Evolutionary conservation across 2,113 vertebrate species (phyloP), one percentile per base, ranked within the genome.

Genomic region (Lynx canadensis): DNA sequence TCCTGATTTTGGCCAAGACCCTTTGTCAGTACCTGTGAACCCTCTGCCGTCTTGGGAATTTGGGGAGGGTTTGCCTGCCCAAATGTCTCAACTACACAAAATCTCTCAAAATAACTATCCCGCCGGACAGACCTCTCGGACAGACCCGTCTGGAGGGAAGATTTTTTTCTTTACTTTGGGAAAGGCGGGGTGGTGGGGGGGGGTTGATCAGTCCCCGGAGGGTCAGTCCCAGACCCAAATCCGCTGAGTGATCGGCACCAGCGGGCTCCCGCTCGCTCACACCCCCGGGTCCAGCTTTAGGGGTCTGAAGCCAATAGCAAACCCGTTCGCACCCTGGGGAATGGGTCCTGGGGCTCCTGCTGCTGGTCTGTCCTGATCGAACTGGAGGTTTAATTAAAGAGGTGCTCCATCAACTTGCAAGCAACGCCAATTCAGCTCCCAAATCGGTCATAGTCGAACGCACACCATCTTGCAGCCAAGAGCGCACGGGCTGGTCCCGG

Each of bases 341-440:
- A 9, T 3, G 57, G 96, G 98, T 98, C 98, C 97, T 82, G 9
- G 90, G 63, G 98, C 90, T 95, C 45, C 96, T 92, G 95, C 97
- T 94, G 89, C 89, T 97, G 98, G 90, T 93, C 83, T 93, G 97
- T 98, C 98, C 96, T 96, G 97, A 98, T 98, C 94, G 6, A 94
- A 98, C 96, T 97, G 98, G 29, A 96, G 88, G 95, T 98, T 98
- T 98, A 98, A 98, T 98, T 98, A 98, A 98, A 97, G 81, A 94
- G 97, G 97, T 98, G 93, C 97, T 97, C 89, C 91, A 98, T 97
- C 90, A 91, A 96, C 97, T 7, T 9, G 96, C 93, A 89, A 91
- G 98, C 94, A 86, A 95, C 97, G 98, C 98, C 96, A 97, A 97
- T 97, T 98, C 98, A 97, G 97, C 89, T 96, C 97, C 97, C 97